These are phyloP conservation scores for Gallinago stenura DNA, from an alignment of 2,797 vertebrate species.

Conservation along the genomic window DNA sequence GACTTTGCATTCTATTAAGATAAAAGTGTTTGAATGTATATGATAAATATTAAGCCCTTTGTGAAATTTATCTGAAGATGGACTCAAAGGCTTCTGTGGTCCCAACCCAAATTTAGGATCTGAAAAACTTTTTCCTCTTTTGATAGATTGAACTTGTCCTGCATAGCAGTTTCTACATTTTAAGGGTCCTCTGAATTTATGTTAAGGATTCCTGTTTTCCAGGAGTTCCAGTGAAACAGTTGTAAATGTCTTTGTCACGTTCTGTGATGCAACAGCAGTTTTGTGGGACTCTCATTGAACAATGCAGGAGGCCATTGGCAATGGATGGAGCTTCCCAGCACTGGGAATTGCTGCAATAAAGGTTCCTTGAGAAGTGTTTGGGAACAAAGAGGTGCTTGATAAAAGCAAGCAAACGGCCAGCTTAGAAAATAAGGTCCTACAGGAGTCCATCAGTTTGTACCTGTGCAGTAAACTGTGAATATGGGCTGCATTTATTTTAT, in stretches of 20 bases:
- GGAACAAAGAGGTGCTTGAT: not conserved
- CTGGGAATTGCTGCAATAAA: not conserved
- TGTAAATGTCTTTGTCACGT: not conserved
- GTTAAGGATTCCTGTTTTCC: not conserved
- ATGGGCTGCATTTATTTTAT: not conserved
- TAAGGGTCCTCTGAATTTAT: not conserved
- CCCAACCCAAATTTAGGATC: not conserved
- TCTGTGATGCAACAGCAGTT: not conserved
- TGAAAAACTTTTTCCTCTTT: not conserved
- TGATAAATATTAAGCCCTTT: not conserved
- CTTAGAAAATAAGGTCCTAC: not conserved
- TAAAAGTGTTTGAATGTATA: not conserved
- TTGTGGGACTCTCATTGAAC: not conserved
- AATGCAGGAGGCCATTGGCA: not conserved
- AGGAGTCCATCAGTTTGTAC: not conserved
- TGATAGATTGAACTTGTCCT: not conserved
- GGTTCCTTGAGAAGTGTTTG: not conserved
- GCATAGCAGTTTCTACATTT: not conserved
- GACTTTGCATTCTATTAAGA: slow-evolving; percentile 9
- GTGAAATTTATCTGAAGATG: not conserved
- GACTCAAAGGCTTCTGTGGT: not conserved
- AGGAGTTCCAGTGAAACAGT: not conserved
- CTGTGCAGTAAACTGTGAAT: not conserved
- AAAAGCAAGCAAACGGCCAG: not conserved
- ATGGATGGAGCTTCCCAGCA: not conserved